Evolutionary conservation across 2,888 invertebrate species (phyloP).

Genomic region (Liodrosophila aerea): DNA sequence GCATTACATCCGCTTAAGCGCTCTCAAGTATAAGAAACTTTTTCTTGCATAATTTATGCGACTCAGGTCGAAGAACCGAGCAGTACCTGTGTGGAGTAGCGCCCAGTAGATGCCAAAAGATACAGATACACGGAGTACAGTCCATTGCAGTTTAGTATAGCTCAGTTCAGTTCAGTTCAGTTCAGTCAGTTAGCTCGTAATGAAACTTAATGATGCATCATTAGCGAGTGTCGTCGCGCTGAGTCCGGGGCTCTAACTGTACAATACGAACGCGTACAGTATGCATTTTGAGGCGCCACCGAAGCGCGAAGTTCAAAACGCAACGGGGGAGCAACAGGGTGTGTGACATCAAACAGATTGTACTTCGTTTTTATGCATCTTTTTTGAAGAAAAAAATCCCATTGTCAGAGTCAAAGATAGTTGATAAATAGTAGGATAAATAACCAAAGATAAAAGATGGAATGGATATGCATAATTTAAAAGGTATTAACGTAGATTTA

Average conservation of each 20-base stretch:
- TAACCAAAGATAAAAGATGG: too few species aligned
- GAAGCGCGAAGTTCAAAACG: constrained; percentile 60
- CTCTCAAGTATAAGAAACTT: constrained; percentile 33
- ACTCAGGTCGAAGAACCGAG: constrained; percentile 14
- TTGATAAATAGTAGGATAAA: constrained; percentile 1
- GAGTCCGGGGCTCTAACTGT: constrained; percentile 46
- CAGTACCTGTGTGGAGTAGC: constrained; percentile 2
- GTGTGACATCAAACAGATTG: background rate
- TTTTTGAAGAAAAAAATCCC: constrained; percentile 3
- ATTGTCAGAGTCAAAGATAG: constrained; percentile 34
- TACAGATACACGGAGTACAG: background rate
- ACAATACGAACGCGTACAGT: constrained; percentile 38
- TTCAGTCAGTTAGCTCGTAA: constrained; percentile 44
- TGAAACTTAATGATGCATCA: constrained; percentile 74
- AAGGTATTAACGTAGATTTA: too few species aligned
- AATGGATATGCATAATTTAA: too few species aligned
- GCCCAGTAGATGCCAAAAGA: background rate
- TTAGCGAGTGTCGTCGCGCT: constrained; percentile 55
- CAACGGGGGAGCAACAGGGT: background rate
- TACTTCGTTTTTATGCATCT: background rate
- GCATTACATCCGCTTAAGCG: constrained; percentile 64
- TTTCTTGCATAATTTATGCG: constrained; percentile 58
- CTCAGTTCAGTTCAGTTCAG: constrained; percentile 4
- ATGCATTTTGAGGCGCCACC: constrained; percentile 59
- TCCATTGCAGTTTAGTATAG: constrained; percentile 8